Base-by-base conservation (phyloP, 2,113 vertebrate genomes). In the Pungitius pungitius region DNA sequence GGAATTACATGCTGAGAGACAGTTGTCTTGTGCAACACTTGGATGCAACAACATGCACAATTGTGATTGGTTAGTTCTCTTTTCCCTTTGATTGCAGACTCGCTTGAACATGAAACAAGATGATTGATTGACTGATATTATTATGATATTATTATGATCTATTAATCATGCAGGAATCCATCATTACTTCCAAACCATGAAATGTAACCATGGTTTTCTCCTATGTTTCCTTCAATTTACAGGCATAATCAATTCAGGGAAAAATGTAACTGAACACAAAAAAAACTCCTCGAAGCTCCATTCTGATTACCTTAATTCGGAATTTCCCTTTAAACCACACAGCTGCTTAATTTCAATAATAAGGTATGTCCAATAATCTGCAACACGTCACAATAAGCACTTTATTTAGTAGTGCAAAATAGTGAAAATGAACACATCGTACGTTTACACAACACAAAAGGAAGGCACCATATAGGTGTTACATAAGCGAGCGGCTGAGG, bases 381-480 rank as follows among this genome's bases (percentile, higher is more conserved):
- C 3, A 26, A 18, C 11, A 9, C 30, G 6, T n/a, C 12, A 37
- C 2, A 26, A 3, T 10, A 3, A 18, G 1, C 18, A 49, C 17
- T 51, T 18, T 8, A 14, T 47, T 10, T 20, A 26, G 13, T 1
- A 11, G 1, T 3, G 18, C 17, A 1, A 24, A 0, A 13, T 40
- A 43, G 13, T 20, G 10, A n/a, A 39, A 58, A n/a, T 8, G 0
- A 56, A 6, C 9, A 40, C 24, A 13, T 40, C 0, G 22, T 40
- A 20, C 9, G 10, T n/a, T 14, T 18, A 26, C 6, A 14, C 24
- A n/a, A 15, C 33, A 42, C 11, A 56, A 35, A 52, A 3, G 42
- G 73, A 3, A 55, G 69, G 80, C 73, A 80, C 72, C 30, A 54
- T 20, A 2, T 12, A 12, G 81, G 8, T 47, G 68, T 85, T 87